Conservation (phyloP, 2,113 vertebrate genomes). For the Zonotrichia leucophrys region DNA sequence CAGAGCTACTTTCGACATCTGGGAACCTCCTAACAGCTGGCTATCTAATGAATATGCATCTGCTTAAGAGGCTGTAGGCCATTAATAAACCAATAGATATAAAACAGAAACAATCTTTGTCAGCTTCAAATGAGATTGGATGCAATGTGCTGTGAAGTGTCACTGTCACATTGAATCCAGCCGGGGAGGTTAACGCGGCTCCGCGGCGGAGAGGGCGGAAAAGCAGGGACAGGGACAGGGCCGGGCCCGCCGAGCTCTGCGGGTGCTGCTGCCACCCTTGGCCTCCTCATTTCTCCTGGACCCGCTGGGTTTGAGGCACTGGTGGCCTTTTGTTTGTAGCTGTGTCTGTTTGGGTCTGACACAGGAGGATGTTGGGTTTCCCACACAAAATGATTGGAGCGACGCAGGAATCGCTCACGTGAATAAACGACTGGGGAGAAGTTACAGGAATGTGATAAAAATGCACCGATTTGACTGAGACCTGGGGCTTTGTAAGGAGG, state of each 20-base stretch:
- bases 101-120: slow-evolving; percentile 81
- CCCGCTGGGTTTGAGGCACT: not conserved
- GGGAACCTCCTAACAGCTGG: slow-evolving; percentile 84
- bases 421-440: not conserved
- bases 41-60: slow-evolving; percentile 88
- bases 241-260: not conserved
- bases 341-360: not conserved
- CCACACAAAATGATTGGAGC: not conserved
- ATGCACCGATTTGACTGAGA: not conserved
- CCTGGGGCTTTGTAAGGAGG: not conserved
- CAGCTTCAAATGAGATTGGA: slow-evolving; percentile 79
- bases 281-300: not conserved
- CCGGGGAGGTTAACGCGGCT: slow-evolving; percentile 63
- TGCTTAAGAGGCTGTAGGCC: slow-evolving; percentile 82
- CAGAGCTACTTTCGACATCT: slow-evolving; percentile 81
- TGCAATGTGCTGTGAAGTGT: slow-evolving; percentile 82
- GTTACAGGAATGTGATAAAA: not conserved
- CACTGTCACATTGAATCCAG: slow-evolving; percentile 80
- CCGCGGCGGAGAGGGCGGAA: not conserved
- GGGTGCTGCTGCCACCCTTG: not conserved
- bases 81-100: slow-evolving; percentile 86
- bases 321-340: not conserved
- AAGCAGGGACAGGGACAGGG: not conserved
- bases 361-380: not conserved
- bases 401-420: fast-evolving